These are phyloP conservation scores for Spheniscus humboldti DNA, from an alignment of 2,797 vertebrate genomes.

Conservation along the genomic window DNA sequence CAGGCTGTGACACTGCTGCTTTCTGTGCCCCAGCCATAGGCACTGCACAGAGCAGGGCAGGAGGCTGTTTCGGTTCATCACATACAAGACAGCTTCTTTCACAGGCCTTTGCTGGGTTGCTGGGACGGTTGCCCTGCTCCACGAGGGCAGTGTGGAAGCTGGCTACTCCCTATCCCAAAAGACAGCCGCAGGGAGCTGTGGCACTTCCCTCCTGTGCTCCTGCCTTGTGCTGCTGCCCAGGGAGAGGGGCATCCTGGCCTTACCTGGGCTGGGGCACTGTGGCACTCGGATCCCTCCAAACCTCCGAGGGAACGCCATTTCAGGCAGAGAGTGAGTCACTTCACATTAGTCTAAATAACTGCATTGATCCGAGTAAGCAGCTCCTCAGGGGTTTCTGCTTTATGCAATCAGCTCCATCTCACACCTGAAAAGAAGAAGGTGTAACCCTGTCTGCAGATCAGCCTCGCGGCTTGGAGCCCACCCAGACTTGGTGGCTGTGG, in stretches of 20 bases:
- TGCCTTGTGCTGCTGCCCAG: background rate
- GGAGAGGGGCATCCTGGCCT: background rate
- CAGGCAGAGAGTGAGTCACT: background rate
- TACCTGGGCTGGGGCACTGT: background rate
- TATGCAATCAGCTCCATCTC: background rate
- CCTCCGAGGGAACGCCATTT: rapidly evolving
- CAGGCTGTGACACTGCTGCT: background rate
- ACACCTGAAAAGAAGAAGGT: background rate
- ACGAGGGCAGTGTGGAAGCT: background rate
- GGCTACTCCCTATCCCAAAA: background rate
- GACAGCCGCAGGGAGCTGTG: rapidly evolving
- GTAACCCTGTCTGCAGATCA: background rate
- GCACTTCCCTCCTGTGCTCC: background rate
- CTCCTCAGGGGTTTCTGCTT: background rate
- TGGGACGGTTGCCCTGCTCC: rapidly evolving
- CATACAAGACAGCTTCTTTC: background rate
- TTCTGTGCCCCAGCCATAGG: background rate
- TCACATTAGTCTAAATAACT: background rate
- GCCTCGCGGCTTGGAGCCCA: rapidly evolving
- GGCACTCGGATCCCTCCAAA: rapidly evolving
- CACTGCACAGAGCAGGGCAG: rapidly evolving
- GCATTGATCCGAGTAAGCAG: background rate
- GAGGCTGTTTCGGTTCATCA: background rate
- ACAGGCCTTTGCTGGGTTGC: background rate
- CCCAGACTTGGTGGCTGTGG: background rate